Base-by-base conservation (phyloP, 2,797 vertebrate genomes). In the Notolepis coatsorum region DNA sequence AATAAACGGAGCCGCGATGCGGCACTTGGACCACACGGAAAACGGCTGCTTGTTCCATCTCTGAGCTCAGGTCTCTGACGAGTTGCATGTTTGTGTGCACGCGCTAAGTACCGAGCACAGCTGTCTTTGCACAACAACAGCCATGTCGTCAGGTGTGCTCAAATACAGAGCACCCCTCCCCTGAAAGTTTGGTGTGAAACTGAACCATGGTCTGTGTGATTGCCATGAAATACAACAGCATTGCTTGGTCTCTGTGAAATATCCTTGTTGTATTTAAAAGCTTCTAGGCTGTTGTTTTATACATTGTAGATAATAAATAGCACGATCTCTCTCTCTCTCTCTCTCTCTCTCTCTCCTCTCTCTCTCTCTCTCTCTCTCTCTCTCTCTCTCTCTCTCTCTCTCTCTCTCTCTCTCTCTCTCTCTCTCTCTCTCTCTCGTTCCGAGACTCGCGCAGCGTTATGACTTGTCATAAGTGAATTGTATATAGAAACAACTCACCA, bases 171-270 rank as follows among this genome's bases (percentile, higher is more conserved):
- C n/a, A n/a, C n/a, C n/a, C n/a, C n/a, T n/a, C n/a, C n/a, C n/a
- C n/a, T n/a, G n/a, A n/a, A n/a, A n/a, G n/a, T n/a, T n/a, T n/a
- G n/a, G n/a, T n/a, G n/a, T n/a, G n/a, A n/a, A 81, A 50, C 77
- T 47, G 68, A 83, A 58, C 56, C n/a, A 28, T 77, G 12, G 60
- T 75, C 71, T 77, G 55, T 59, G 56, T 70, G 62, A 71, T 49
- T 33, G 8, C 41, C 17, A 52, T 55, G 31, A 13, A 21, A 3
- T 24, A 12, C 12, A 4, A 13, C 35, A 37, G 12, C 5, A 37
- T 37, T 59, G 67, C 52, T 25, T 61, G 68, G 33, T 42, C 66
- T 75, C 37, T 27, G 46, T 65, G 33, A 63, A 65, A 73, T 53
- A 41, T 10, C 55, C 25, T 54, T 51, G 15, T 15, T 23, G 7